These are phyloP conservation scores for Cyanistes caeruleus DNA, from an alignment of 2,113 vertebrate genomes.

Conservation along the genomic window DNA sequence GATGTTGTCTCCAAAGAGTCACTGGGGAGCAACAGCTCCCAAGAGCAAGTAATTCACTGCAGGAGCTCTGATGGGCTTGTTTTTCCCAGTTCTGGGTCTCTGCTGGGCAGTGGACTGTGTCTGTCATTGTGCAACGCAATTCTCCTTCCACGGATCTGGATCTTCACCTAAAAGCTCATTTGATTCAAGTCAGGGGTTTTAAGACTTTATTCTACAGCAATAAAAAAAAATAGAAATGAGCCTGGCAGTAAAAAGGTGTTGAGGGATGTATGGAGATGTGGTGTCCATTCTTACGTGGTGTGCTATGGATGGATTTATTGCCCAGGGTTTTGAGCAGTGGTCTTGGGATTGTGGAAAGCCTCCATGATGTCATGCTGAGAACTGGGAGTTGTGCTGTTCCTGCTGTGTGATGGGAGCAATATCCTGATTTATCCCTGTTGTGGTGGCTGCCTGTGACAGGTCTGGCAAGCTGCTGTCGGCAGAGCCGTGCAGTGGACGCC, in stretches of 20 bases:
- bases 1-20: neutral
- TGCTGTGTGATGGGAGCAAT: neutral
- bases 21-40: neutral
- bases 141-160: neutral
- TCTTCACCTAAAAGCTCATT: neutral
- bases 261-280: neutral
- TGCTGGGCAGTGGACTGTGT: neutral
- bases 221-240: neutral
- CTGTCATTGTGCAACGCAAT: fast-evolving
- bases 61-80: neutral
- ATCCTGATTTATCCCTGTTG: neutral
- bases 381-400: neutral
- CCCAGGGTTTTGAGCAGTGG: neutral
- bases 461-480: neutral
- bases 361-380: neutral
- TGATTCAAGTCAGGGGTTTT: neutral
- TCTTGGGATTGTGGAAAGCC: neutral
- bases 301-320: neutral
- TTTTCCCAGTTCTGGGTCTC: neutral
- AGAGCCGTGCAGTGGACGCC: neutral
- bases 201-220: neutral
- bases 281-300: neutral
- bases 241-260: neutral
- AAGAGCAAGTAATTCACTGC: neutral
- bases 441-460: neutral